Evolutionary conservation across 2,888 invertebrate species (phyloP).

Genomic region (Pedicia rivosa): DNA sequence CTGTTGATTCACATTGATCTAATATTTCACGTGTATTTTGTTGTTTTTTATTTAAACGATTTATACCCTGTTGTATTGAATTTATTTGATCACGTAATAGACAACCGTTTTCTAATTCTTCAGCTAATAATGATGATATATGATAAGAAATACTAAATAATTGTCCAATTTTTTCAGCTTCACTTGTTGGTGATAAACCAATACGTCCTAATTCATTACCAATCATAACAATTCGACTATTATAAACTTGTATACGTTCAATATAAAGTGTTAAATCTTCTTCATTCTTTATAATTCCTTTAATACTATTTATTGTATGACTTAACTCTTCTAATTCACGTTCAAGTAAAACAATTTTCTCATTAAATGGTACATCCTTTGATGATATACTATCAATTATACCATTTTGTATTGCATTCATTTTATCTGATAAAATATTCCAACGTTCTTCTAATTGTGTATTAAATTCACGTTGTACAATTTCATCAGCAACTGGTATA

Average conservation of each 20-base stretch:
- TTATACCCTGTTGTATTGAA: slow-evolving; percentile 54
- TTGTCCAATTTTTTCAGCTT: slow-evolving; percentile 58
- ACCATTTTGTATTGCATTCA: slow-evolving; percentile 46
- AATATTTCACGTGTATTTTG: slow-evolving; percentile 43
- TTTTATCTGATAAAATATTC: slow-evolving; percentile 45
- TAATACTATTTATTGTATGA: slow-evolving; percentile 48
- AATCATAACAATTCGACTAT: slow-evolving; percentile 55
- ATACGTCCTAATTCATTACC: slow-evolving; percentile 64
- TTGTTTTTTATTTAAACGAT: slow-evolving; percentile 50
- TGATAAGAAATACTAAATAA: slow-evolving; percentile 52
- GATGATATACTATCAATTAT: slow-evolving; percentile 56
- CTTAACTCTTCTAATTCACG: slow-evolving; percentile 61
- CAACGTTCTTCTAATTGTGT: slow-evolving; percentile 63
- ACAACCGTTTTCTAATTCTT: slow-evolving; percentile 61
- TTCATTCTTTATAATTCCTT: slow-evolving; percentile 66
- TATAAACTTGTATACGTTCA: slow-evolving; percentile 62
- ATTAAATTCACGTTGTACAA: slow-evolving; percentile 63
- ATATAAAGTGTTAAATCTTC: slow-evolving; percentile 70
- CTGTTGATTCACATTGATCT: slow-evolving; percentile 57
- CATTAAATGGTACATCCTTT: slow-evolving; percentile 54
- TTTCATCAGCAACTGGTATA: slow-evolving; percentile 70
- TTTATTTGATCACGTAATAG: slow-evolving; percentile 58
- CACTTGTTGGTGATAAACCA: slow-evolving; percentile 49
- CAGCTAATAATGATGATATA: slow-evolving; percentile 53
- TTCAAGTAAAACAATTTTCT: slow-evolving; percentile 58